Evolutionary conservation across 2,113 vertebrate species (phyloP), one percentile per base, ranked within the genome.

Genomic region (Budorcas taxicolor): DNA sequence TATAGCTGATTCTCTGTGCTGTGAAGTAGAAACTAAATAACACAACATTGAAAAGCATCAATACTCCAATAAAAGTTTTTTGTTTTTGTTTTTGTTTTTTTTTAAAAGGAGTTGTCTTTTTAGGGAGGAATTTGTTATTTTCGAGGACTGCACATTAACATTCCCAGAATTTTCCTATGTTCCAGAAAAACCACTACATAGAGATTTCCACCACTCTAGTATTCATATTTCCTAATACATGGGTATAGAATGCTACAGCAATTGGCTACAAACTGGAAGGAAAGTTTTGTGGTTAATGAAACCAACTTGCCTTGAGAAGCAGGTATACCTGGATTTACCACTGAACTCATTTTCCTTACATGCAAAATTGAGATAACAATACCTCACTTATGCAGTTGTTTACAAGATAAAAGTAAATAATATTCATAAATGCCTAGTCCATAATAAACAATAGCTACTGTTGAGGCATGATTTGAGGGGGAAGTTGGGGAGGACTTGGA

Each of bases 391-490:
- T 27, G 78, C 21, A 4, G 1, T 80, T 45, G 19, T 74, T 84
- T 94, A 84, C n/a, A 91, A 95, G 14, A 8, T 64, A 87, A 83
- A 95, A 95, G 25, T 64, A 88, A 94, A 92, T 53, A 89, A 89
- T 40, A 91, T 6, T 11, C 2, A 87, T 57, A 80, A 96, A 88
- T 78, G 3, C 21, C 27, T 36, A 1, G 1, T n/a, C 23, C 31
- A 2, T 90, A 84, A 81, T 81, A 81, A 86, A 57, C 11, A 50
- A 33, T 16, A 91, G 27, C 43, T 78, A 36, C 6, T 10, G 36
- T 55, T 92, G 53, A 76, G 47, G 92, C 67, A 86, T 16, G 15
- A 80, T 80, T 93, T 85, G 31, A n/a, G 95, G 25, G 21, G 9
- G 91, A 94, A 96, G 14, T 81, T 89, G 89, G n/a, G 6, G 43